These are phyloP conservation scores for Phenganax subtilis DNA, from an alignment of 92 coral and sea anemone genomes.

Conservation along the genomic window DNA sequence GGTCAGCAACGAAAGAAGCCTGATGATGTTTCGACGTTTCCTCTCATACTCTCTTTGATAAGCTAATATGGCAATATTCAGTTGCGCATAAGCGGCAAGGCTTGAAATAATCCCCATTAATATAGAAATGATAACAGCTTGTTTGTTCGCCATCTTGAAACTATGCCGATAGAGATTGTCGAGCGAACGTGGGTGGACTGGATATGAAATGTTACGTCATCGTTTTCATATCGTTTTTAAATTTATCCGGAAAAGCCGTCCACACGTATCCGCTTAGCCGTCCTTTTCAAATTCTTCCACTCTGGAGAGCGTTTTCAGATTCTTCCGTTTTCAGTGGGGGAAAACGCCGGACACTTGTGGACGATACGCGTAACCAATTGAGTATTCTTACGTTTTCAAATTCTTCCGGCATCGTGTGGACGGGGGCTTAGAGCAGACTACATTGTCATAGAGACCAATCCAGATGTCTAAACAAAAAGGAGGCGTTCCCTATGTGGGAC, in stretches of 20 bases:
- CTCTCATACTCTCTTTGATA: constrained; percentile 1
- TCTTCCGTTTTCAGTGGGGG: constrained; percentile 7
- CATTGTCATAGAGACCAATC: too few species aligned
- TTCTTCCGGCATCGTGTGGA: constrained; percentile 7
- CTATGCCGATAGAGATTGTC: neutral
- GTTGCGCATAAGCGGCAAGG: constrained; percentile 10
- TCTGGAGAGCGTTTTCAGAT: constrained; percentile 12
- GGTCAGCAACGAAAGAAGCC: constrained; percentile 3
- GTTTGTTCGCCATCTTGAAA: constrained; percentile 8
- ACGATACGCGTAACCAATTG: neutral
- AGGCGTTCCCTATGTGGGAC: neutral
- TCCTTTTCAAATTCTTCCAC: neutral
- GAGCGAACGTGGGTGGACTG: constrained; percentile 7
- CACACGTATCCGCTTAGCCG: constrained; percentile 24
- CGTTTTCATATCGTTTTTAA: constrained; percentile 18
- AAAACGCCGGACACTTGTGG: constrained; percentile 9
- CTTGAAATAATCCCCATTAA: neutral
- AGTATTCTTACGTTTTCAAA: constrained; percentile 2
- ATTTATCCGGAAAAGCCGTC: constrained; percentile 15
- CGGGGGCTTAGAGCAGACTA: neutral
- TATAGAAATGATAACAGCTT: neutral
- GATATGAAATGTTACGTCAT: neutral
- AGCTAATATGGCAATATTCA: constrained; percentile 6
- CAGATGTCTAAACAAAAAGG: too few species aligned
- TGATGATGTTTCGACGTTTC: neutral